Evolutionary conservation across 2,113 vertebrate genomes (phyloP), one percentile per base, ranked within the genome.

Genomic region (Pterocles orientalis): DNA sequence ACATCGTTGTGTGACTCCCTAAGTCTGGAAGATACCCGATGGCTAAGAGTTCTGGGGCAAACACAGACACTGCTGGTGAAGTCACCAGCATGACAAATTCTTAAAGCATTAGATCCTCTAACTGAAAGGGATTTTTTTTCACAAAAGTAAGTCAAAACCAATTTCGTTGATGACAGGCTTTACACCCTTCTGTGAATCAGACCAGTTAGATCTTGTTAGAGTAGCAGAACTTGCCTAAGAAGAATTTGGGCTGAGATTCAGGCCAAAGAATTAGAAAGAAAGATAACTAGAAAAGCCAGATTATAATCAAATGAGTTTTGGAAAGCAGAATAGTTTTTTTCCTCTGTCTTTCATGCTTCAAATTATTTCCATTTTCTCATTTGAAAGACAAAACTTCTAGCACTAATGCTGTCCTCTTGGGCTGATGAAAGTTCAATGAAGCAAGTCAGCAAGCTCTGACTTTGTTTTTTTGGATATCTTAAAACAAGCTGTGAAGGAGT

Each of bases 131-230:
- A 24, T 41, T 65, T 51, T 58, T 56, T 64, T 72, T 76, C 34
- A 60, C 47, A 21, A 33, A 66, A 36, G 21, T 89, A 86, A 91
- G 94, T 94, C 36, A 68, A 94, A 87, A 76, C 3, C 2, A 9
- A 43, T 88, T 82, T 73, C 14, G 7, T 65, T 90, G 86, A 64
- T 81, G 76, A 65, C 64, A 92, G 33, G 47, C 33, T 90, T 66
- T 88, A 34, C 25, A 84, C 9, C 4, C 50, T 85, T 81, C 76
- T 61, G 19, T 86, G 70, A 82, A 60, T 92, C 72, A 84, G 45
- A 89, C 79, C 43, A 69, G 86, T 86, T 82, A 87, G 75, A 66
- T 94, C 94, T 91, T 88, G 79, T 91, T 61, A 25, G 73, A 84
- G 84, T 57, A 85, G 51, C 41, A 94, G 47, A 93, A 75, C 60